phyloP scores from a whole-genome alignment of 2,888 invertebrate genomes.

The Lomographa bimaculata region DNA sequence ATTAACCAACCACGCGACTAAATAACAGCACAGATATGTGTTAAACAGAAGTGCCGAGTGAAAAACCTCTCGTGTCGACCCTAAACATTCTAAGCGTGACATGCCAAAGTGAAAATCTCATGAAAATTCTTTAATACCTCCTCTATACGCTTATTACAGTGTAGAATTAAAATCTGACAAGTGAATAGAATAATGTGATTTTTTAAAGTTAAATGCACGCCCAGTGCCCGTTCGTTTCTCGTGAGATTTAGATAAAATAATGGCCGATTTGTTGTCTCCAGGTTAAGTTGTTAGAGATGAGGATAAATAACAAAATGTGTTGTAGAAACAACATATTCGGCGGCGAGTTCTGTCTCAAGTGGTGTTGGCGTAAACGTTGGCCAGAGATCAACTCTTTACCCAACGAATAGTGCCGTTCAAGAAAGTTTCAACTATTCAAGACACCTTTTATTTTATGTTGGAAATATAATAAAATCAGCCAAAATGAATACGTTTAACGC shows the following conservation, averaged over 20 bases:
- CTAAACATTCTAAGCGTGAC: constrained; percentile 43
- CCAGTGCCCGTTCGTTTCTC: constrained; percentile 33
- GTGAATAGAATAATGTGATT: constrained; percentile 38
- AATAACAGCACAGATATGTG: constrained; percentile 36
- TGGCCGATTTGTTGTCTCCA: constrained; percentile 65
- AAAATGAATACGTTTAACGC: constrained; percentile 79
- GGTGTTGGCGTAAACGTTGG: constrained; percentile 79
- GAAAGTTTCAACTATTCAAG: background rate
- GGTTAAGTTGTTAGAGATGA: constrained; percentile 59
- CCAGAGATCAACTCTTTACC: constrained; percentile 43
- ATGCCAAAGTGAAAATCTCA: constrained; percentile 37
- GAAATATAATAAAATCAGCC: constrained; percentile 31
- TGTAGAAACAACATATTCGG: constrained; percentile 48
- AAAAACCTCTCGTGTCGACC: constrained; percentile 22
- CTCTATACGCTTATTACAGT: constrained; percentile 16
- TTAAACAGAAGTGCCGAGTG: constrained; percentile 31
- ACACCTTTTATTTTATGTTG: background rate
- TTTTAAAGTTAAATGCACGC: constrained; percentile 37
- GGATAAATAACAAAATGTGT: constrained; percentile 64
- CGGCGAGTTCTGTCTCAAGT: constrained; percentile 68
- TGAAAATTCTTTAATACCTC: constrained; percentile 28
- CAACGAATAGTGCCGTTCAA: constrained; percentile 27
- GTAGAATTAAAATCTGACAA: constrained; percentile 14
- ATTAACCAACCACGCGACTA: constrained; percentile 38
- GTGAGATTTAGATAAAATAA: constrained; percentile 46